These are phyloP conservation scores for Falco peregrinus DNA, from an alignment of 2,797 vertebrate species.

Conservation along the genomic window DNA sequence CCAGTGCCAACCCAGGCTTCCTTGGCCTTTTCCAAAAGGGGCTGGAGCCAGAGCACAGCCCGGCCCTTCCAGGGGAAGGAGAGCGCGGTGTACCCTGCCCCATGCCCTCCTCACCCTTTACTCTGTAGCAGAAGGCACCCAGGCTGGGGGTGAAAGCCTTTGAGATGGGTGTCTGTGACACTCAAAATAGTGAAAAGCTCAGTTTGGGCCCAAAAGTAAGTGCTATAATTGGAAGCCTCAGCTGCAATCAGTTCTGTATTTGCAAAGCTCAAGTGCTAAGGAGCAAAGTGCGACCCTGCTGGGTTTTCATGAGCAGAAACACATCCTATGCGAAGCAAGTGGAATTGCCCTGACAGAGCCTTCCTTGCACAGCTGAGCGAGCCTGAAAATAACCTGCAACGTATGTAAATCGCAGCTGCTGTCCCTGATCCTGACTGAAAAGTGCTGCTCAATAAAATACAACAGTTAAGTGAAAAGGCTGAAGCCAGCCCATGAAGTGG, in stretches of 20 bases:
- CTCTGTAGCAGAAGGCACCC: rapidly evolving
- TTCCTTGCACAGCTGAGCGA: background rate
- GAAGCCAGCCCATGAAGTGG: background rate
- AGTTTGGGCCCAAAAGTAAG: background rate
- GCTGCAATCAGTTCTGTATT: background rate
- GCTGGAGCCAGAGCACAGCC: background rate
- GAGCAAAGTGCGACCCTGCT: background rate
- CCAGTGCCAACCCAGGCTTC: rapidly evolving
- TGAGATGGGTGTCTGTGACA: rapidly evolving
- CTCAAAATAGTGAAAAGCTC: background rate
- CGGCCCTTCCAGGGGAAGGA: too few relatives aligned
- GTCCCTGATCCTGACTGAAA: background rate
- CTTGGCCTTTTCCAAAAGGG: background rate
- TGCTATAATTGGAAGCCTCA: background rate
- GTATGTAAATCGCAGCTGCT: background rate
- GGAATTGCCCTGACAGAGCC: background rate
- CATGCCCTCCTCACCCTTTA: rapidly evolving
- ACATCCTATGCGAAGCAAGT: background rate
- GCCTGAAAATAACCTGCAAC: background rate
- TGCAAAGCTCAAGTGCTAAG: background rate
- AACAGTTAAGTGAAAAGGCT: background rate
- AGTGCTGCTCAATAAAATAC: background rate
- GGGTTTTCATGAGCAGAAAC: background rate
- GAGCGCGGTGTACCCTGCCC: background rate
- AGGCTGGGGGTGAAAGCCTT: background rate